A percentile compares a stretch with the other conserved stretches of the same genome.
phyloP scores from a whole-genome alignment of 2,113 vertebrate genomes.

The Myanophis thanlyinensis region DNA sequence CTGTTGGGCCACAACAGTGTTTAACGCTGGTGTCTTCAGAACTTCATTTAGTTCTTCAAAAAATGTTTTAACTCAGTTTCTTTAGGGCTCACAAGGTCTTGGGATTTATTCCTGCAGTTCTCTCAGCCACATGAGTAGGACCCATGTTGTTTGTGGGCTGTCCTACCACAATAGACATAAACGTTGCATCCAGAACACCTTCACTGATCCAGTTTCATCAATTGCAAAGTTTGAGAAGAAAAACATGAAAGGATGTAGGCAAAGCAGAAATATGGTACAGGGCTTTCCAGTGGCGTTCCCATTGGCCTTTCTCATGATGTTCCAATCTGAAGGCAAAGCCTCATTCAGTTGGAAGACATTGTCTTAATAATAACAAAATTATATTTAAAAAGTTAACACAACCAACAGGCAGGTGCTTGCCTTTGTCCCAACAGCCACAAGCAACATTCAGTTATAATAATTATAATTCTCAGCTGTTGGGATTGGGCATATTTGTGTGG shows the following conservation, averaged over 20 bases:
- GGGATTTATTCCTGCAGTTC: background rate
- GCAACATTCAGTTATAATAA: background rate
- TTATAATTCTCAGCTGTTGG: background rate
- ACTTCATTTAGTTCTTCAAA: background rate
- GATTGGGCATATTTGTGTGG: background rate
- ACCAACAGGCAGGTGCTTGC: background rate
- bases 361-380: background rate
- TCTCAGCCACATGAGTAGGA: background rate
- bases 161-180: background rate
- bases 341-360: background rate
- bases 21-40: background rate
- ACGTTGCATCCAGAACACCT: background rate
- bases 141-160: background rate
- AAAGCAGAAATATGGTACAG: background rate
- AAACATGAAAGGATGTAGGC: background rate
- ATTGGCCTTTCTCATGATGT: background rate
- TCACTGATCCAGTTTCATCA: background rate
- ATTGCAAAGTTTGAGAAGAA: background rate
- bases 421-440: background rate
- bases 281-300: no score
- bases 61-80: background rate
- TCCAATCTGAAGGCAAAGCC: background rate
- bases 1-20: no score
- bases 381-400: background rate
- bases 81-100: accelerated